phyloP scores from a whole-genome alignment of 2,113 vertebrate species.

The Cebidichthys violaceus region DNA sequence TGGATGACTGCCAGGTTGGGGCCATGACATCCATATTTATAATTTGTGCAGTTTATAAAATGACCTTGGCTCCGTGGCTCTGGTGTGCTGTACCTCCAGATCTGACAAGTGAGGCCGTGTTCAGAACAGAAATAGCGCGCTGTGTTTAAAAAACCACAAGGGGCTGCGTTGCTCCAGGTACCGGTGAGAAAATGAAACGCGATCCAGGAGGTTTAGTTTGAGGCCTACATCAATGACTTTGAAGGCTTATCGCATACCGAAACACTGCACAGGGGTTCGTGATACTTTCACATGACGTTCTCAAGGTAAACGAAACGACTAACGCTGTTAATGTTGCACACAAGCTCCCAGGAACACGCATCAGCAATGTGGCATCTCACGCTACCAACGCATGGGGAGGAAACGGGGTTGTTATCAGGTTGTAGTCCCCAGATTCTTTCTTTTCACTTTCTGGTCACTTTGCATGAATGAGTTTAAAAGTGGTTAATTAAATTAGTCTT shows the following conservation, averaged over 20 bases:
- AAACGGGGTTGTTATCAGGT: not conserved
- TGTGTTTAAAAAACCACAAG: slow-evolving; percentile 36
- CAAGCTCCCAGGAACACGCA: not conserved
- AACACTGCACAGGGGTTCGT: slow-evolving; percentile 21
- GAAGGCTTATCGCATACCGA: slow-evolving; percentile 58
- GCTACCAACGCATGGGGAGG: not conserved
- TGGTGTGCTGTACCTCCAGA: slow-evolving; percentile 42
- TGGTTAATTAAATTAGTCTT: slow-evolving; percentile 4
- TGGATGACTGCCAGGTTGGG: slow-evolving; percentile 54
- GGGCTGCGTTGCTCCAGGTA: slow-evolving; percentile 59
- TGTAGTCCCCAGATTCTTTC: not conserved
- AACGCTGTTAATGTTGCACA: not conserved
- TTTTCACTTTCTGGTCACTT: slow-evolving; percentile 1
- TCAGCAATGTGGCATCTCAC: not conserved
- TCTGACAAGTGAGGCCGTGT: slow-evolving; percentile 42
- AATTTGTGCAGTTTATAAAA: slow-evolving; percentile 65
- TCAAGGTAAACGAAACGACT: slow-evolving; percentile 35
- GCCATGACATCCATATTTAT: slow-evolving; percentile 67
- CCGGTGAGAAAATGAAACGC: slow-evolving; percentile 51
- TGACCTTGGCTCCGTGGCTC: slow-evolving; percentile 55
- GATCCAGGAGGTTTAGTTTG: slow-evolving; percentile 48
- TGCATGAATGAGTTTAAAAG: not conserved
- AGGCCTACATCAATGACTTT: slow-evolving; percentile 48
- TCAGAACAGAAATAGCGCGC: slow-evolving; percentile 61
- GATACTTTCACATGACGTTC: not conserved